phyloP scores from a whole-genome alignment of 2,797 vertebrate species.

The Chromis chromis region DNA sequence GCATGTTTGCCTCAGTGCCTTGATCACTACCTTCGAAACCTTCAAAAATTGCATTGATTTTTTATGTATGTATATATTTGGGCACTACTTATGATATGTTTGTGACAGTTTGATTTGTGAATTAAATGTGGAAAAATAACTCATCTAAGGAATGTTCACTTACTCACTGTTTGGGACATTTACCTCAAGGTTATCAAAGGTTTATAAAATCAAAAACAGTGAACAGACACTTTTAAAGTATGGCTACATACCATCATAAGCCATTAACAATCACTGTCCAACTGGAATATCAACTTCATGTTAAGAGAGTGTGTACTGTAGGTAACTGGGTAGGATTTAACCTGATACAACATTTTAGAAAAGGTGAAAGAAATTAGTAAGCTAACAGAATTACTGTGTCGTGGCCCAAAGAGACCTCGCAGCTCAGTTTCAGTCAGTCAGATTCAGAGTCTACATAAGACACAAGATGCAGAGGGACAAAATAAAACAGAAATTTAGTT shows the following conservation, averaged over 20 bases:
- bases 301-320: background rate
- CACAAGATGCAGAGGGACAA: conserved; percentile 12
- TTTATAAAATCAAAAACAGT: background rate
- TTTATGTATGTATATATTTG: background rate
- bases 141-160: too few relatives aligned
- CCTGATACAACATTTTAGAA: background rate
- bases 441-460: background rate
- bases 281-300: background rate
- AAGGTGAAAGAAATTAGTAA: background rate
- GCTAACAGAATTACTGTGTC: background rate
- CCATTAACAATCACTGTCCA: background rate
- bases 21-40: background rate
- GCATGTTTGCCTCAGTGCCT: background rate
- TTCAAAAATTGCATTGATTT: background rate
- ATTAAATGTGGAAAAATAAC: background rate
- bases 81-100: background rate
- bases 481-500: conserved; percentile 18
- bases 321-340: background rate
- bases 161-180: background rate
- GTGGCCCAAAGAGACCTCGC: background rate
- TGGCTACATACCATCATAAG: background rate
- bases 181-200: background rate
- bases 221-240: background rate
- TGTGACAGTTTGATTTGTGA: background rate
- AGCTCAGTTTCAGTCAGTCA: background rate